Evolutionary conservation across 2,113 vertebrate genomes (phyloP).

Genomic region (Varanus salvator): DNA sequence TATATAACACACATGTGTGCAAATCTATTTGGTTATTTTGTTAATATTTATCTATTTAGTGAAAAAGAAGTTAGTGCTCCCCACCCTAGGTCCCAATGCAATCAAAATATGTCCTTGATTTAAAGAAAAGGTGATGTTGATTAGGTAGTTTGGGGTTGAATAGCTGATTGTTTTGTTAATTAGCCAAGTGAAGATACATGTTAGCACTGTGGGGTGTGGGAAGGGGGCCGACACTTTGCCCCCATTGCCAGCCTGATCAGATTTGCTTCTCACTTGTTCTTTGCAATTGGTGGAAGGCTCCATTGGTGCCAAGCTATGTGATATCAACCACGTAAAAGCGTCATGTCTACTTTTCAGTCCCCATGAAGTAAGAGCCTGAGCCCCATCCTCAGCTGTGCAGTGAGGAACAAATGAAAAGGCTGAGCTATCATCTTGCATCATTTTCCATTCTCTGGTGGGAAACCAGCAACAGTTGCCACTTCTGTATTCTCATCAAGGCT

Average conservation of each 20-base stretch:
- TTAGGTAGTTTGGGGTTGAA: not conserved
- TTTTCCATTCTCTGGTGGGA: not conserved
- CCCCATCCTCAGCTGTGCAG: not conserved
- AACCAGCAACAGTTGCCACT: not conserved
- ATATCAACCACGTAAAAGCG: not conserved
- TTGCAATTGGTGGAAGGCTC: not conserved
- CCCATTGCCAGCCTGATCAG: not conserved
- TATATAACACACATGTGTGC: not conserved
- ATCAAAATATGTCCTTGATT: not conserved
- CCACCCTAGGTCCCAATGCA: too few relatives aligned
- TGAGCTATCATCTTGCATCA: too few relatives aligned
- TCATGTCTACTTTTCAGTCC: not conserved
- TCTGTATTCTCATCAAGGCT: not conserved
- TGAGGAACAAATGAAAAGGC: not conserved
- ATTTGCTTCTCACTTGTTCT: not conserved
- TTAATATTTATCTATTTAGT: not conserved
- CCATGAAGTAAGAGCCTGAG: not conserved
- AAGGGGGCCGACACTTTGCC: not conserved
- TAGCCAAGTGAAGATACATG: not conserved
- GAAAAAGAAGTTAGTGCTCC: not conserved
- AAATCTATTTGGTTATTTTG: not conserved
- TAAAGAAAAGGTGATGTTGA: not conserved
- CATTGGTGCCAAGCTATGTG: not conserved
- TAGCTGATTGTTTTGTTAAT: not conserved
- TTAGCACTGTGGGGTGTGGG: not conserved